Evolutionary conservation across 2,888 invertebrate species (phyloP), one percentile per base, ranked within the genome.

Genomic region (Ecliptopera silaceata): DNA sequence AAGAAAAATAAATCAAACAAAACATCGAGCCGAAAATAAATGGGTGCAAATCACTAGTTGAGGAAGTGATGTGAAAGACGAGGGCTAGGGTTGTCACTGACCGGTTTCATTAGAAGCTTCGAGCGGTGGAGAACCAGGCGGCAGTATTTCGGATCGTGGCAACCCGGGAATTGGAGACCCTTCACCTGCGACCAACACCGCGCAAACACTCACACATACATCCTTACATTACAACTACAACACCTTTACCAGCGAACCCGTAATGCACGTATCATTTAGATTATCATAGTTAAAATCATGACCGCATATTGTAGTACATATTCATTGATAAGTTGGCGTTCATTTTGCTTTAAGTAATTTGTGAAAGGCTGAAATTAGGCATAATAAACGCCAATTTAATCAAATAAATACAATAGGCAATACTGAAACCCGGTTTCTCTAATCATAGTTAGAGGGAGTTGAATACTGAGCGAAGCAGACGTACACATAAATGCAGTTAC

Each of bases 91-190:
- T 71, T 77, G 79, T 75, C 90, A 94, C 95, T 96, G 96, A 98
- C 98, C 98, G 97, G 97, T 93, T 95, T 95, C 93, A 98, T 95
- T 92, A 98, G 96, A 93, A 97, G 96, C 92, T 97, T 96, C 93
- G 98, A 98, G 93, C 98, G 96, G 92, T 98, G 98, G 93, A 98
- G 94, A 91, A 98, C 96, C 94, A 97, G 96, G 89, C 97, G 97
- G 94, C 97, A 97, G 94, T 97, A 97, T 92, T 95, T 95, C 88
- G 97, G 95, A 94, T 97, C 97, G 93, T 97, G 96, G 93, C 97
- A 96, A 92, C 98, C 98, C 90, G 97, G 97, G 93, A 97, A 97
- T 95, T 96, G 96, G 92, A 97, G 94, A 92, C 97, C 97, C 94
- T 98, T 98, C 93, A 97, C 96, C 97, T 97, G 95, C 90, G 88